phyloP scores from a whole-genome alignment of 2,113 vertebrate genomes.

The Romanogobio albipinnatus region DNA sequence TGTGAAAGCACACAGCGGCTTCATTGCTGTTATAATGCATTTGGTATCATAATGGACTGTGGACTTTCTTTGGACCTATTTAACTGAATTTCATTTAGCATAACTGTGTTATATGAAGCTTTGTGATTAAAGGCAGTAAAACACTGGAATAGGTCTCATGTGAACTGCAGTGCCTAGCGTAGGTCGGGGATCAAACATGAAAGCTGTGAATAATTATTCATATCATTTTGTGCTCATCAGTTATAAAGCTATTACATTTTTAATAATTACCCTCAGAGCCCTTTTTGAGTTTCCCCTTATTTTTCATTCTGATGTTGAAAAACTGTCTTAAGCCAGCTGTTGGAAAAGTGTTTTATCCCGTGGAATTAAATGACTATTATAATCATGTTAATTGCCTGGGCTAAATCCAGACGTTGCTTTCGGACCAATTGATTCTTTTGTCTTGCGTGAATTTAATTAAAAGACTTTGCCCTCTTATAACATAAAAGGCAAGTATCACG shows the following conservation, averaged over 20 bases:
- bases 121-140: constrained; percentile 11
- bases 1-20: no score
- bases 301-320: constrained; percentile 31
- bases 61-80: not conserved
- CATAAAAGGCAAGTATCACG: constrained; percentile 39
- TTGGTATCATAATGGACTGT: not conserved
- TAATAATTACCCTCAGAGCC: constrained; percentile 28
- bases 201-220: constrained; percentile 33
- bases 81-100: not conserved
- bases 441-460: constrained; percentile 55
- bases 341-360: constrained; percentile 35
- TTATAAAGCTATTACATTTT: constrained; percentile 39
- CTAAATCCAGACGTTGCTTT: constrained; percentile 47
- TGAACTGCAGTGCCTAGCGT: not conserved
- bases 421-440: constrained; percentile 54
- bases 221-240: constrained; percentile 26
- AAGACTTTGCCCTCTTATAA: constrained; percentile 47
- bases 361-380: constrained; percentile 52
- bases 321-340: constrained; percentile 16
- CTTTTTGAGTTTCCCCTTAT: constrained; percentile 21
- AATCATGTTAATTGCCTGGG: constrained; percentile 53
- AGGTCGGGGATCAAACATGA: constrained; percentile 21
- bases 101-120: not conserved
- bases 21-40: not conserved
- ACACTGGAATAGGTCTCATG: not conserved